Conservation (phyloP, 2,113 vertebrate species). For the Haemorhous mexicanus region DNA sequence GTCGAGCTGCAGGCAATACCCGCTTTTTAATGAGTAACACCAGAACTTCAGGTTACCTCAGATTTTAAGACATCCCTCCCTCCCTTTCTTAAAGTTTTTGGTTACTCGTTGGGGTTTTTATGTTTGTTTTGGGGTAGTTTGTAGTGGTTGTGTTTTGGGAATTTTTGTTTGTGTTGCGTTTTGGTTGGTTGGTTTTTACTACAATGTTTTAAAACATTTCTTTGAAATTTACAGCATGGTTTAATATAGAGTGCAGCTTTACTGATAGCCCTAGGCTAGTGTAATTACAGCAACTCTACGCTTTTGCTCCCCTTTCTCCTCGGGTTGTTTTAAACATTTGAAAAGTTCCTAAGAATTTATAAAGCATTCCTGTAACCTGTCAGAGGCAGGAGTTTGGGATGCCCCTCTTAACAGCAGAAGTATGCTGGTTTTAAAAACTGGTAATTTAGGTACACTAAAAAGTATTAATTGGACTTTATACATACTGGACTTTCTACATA, state of each 20-base stretch:
- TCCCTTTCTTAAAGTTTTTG: background rate
- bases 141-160: background rate
- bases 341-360: background rate
- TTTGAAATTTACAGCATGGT: background rate
- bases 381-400: background rate
- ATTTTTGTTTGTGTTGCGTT: background rate
- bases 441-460: background rate
- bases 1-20: no score
- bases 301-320: background rate
- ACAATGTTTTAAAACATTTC: background rate
- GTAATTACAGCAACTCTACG: background rate
- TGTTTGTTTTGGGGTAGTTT: background rate
- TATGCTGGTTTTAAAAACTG: background rate
- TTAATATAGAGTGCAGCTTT: background rate
- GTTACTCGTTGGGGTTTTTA: background rate
- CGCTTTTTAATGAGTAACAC: background rate
- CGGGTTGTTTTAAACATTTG: background rate
- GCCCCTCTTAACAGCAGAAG: background rate
- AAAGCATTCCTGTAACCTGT: background rate
- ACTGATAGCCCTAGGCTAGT: background rate
- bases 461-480: background rate
- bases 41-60: background rate
- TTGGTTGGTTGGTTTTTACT: background rate
- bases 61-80: background rate
- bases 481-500: background rate